phyloP scores from a whole-genome alignment of 2,797 vertebrate species.

The Spondyliosoma cantharus region DNA sequence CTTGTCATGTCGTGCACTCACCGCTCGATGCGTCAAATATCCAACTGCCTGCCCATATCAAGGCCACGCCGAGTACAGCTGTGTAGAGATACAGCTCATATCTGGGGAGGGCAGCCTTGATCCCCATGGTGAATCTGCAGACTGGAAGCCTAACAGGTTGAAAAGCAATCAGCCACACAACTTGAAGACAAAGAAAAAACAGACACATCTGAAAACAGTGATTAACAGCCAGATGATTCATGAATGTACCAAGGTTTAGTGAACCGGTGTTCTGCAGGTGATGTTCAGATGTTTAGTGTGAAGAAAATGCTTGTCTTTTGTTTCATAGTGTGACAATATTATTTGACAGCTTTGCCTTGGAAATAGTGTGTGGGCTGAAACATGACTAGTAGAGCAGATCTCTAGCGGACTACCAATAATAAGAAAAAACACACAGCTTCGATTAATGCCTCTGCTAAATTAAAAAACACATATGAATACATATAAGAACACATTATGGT shows the following conservation, averaged over 20 bases:
- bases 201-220: not conserved
- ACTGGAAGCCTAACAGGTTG: slow-evolving; percentile 50
- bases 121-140: slow-evolving; percentile 85
- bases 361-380: not conserved
- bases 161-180: slow-evolving; percentile 33
- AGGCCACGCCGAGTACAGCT: slow-evolving; percentile 84
- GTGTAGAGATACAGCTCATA: slow-evolving; percentile 93
- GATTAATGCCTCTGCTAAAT: not conserved
- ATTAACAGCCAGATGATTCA: not conserved
- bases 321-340: not conserved
- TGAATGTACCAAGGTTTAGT: not conserved
- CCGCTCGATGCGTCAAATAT: slow-evolving; percentile 93
- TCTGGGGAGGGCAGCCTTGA: slow-evolving; percentile 89
- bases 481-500: not conserved
- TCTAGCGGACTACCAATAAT: not conserved
- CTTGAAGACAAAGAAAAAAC: slow-evolving; percentile 13
- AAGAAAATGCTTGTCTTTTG: not conserved
- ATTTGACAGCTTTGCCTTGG: not conserved
- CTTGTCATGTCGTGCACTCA: slow-evolving; percentile 73
- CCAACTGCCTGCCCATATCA: slow-evolving; percentile 90
- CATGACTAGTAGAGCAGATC: not conserved
- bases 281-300: not conserved
- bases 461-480: not conserved
- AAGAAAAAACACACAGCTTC: not conserved
- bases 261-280: not conserved